phyloP scores from a whole-genome alignment of 2,113 vertebrate genomes.

The Argyrosomus japonicus region DNA sequence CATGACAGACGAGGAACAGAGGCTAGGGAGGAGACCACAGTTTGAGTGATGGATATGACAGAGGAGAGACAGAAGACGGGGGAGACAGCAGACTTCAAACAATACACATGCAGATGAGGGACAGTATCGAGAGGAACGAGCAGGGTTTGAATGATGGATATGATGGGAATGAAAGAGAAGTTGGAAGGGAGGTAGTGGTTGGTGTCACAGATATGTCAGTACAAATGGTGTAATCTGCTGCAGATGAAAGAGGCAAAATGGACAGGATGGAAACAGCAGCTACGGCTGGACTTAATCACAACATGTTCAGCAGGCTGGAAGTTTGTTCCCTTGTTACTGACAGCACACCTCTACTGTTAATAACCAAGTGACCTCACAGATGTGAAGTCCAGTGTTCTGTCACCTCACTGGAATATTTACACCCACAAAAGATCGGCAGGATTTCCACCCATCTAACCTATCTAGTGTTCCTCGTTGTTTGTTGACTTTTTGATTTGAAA shows the following conservation, averaged over 20 bases:
- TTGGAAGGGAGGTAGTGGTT: slow-evolving; percentile 14
- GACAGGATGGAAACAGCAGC: slow-evolving; percentile 33
- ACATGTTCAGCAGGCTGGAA: neutral
- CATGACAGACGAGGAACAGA: slow-evolving; percentile 48
- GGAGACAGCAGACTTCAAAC: slow-evolving; percentile 55
- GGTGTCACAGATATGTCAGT: slow-evolving; percentile 49
- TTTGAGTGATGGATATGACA: slow-evolving; percentile 49
- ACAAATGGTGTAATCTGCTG: slow-evolving; percentile 48
- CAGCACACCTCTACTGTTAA: neutral
- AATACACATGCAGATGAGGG: slow-evolving; percentile 57
- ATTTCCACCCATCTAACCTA: neutral
- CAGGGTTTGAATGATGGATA: slow-evolving; percentile 37
- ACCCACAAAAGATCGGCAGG: neutral
- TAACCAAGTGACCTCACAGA: neutral
- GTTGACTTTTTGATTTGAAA: neutral
- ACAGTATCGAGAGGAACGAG: slow-evolving; percentile 13
- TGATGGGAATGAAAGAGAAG: slow-evolving; percentile 34
- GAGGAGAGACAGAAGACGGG: slow-evolving; percentile 23
- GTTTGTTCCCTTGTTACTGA: neutral
- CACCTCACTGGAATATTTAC: neutral
- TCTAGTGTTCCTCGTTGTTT: neutral
- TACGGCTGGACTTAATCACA: neutral
- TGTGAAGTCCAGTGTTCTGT: neutral
- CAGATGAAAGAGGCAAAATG: slow-evolving; percentile 28
- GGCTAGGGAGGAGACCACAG: slow-evolving; percentile 21